phyloP scores from a whole-genome alignment of 2,113 vertebrate genomes.

The Thunnus thynnus region DNA sequence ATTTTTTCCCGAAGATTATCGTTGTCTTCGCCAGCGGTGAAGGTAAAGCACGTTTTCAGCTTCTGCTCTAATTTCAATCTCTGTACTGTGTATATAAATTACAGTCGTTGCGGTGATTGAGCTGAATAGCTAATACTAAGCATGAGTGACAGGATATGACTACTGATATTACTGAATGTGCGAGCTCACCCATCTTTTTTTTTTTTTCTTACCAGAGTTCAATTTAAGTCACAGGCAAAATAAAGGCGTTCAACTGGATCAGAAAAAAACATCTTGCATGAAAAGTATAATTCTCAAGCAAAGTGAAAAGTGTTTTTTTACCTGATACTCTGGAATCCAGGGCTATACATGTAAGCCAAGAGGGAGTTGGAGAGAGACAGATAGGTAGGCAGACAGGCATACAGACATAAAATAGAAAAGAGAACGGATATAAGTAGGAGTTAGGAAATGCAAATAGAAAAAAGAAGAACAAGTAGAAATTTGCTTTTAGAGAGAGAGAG shows the following conservation, averaged over 20 bases:
- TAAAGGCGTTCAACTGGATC: slow-evolving; percentile 41
- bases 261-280: slow-evolving; percentile 32
- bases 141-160: slow-evolving; percentile 60
- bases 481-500: slow-evolving; percentile 20
- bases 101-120: slow-evolving; percentile 49
- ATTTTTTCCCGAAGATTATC: slow-evolving; percentile 26
- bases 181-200: slow-evolving; percentile 34
- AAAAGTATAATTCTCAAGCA: slow-evolving; percentile 53
- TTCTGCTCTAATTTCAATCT: slow-evolving; percentile 62
- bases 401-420: slow-evolving; percentile 72
- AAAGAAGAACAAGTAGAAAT: slow-evolving; percentile 33
- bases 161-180: slow-evolving; percentile 39
- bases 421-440: slow-evolving; percentile 62
- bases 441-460: slow-evolving; percentile 55
- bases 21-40: slow-evolving; percentile 16
- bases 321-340: slow-evolving; percentile 86
- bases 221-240: slow-evolving; percentile 32
- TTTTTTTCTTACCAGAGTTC: slow-evolving; percentile 18
- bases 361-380: slow-evolving; percentile 70
- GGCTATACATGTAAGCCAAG: slow-evolving; percentile 76
- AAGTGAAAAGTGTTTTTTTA: slow-evolving; percentile 68
- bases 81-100: slow-evolving; percentile 31
- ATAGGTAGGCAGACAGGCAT: slow-evolving; percentile 70
- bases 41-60: slow-evolving; percentile 40
- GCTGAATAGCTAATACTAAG: slow-evolving; percentile 50